Conservation (phyloP, 37 sponge, comb jelly and placozoan genomes). For the Oscarella lobularis region DNA sequence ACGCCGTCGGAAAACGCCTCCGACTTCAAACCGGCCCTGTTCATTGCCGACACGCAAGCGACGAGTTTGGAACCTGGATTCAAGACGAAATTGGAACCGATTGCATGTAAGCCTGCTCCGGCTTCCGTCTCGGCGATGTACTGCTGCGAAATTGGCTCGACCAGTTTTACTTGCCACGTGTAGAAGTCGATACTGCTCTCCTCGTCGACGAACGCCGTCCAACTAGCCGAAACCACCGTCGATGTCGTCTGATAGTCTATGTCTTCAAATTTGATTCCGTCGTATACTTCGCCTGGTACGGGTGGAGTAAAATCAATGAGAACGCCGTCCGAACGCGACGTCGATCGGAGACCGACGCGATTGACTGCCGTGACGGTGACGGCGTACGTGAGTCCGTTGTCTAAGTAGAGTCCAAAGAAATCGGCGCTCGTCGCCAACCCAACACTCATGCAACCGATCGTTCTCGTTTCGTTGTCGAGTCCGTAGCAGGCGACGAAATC, state of each 20-base stretch:
- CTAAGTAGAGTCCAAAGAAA: not conserved
- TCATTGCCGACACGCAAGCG: not conserved
- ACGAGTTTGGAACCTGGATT: not conserved
- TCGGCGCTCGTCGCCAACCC: not conserved
- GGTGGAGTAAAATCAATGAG: not conserved
- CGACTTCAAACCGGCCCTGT: not conserved
- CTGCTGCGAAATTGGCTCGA: not conserved
- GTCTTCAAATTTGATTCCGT: conserved; percentile 5
- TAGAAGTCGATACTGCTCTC: not conserved
- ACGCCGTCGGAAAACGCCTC: not conserved
- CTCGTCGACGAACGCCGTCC: not conserved
- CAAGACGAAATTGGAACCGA: not conserved
- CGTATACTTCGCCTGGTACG: not conserved
- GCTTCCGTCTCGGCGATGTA: not conserved
- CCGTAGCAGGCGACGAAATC: not conserved
- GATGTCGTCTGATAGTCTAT: not conserved
- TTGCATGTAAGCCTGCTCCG: not conserved
- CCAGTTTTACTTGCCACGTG: not conserved
- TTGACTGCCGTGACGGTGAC: conserved; percentile 4
- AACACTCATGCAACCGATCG: not conserved
- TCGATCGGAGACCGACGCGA: not conserved
- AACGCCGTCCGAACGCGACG: not conserved
- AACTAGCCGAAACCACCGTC: not conserved
- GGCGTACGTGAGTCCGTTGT: not conserved
- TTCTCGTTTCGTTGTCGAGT: not conserved